phyloP scores from a whole-genome alignment of 2,888 invertebrate species.

The Vesta saturnalis region DNA sequence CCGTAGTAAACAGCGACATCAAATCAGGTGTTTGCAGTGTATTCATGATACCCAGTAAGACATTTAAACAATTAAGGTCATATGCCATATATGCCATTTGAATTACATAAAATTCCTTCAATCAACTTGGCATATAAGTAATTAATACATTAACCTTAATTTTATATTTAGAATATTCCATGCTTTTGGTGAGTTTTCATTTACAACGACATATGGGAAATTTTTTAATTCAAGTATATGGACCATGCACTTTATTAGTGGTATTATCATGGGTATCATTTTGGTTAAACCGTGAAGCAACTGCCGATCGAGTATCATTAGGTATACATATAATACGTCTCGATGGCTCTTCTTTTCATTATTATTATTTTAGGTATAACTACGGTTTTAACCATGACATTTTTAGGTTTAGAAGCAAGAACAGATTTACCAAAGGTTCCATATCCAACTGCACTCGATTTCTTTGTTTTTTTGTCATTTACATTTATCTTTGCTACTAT shows the following conservation, averaged over 20 bases:
- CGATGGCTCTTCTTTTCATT: neutral
- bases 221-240: constrained; percentile 86
- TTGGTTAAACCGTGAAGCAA: constrained; percentile 87
- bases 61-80: constrained; percentile 14
- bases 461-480: constrained; percentile 84
- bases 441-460: constrained; percentile 87
- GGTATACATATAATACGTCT: constrained; percentile 62
- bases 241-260: constrained; percentile 83
- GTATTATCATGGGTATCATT: constrained; percentile 90
- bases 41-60: constrained; percentile 28
- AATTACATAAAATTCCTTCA: too few species aligned
- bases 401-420: constrained; percentile 80
- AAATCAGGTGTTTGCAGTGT: constrained; percentile 50
- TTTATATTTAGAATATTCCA: constrained; percentile 68
- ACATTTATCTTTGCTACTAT: constrained; percentile 84
- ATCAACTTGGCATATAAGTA: too few species aligned
- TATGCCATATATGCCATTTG: too few species aligned
- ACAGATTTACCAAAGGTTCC: constrained; percentile 86
- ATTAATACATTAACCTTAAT: too few species aligned
- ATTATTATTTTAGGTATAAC: constrained; percentile 72
- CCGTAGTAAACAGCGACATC: constrained; percentile 56
- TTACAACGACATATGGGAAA: constrained; percentile 86
- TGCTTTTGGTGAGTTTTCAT: constrained; percentile 79
- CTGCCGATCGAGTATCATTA: constrained; percentile 82
- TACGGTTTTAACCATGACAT: constrained; percentile 87